Conservation (phyloP, 2,113 vertebrate species). For the Pangasianodon hypophthalmus region DNA sequence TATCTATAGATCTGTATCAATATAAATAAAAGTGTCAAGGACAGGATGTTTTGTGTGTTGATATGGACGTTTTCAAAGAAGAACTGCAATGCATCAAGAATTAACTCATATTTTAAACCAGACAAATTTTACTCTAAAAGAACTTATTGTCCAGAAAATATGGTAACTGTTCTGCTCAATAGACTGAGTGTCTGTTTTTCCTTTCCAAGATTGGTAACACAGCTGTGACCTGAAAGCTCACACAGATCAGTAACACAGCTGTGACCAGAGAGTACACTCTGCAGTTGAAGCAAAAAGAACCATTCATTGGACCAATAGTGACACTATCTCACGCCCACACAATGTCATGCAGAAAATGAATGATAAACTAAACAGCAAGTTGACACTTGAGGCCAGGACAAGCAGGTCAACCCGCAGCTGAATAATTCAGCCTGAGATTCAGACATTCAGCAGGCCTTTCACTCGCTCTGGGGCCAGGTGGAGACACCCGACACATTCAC, state of each 20-base stretch:
- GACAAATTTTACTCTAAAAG: not conserved
- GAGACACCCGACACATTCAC: not conserved
- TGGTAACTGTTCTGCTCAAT: slow-evolving; percentile 2
- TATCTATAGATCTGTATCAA: not conserved
- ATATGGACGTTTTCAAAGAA: not conserved
- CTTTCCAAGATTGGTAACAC: slow-evolving; percentile 7
- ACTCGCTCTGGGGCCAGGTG: not conserved
- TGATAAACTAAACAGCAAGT: not conserved
- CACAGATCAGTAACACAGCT: slow-evolving; percentile 37
- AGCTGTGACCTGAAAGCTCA: slow-evolving; percentile 32
- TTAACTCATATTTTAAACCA: not conserved
- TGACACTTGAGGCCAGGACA: not conserved
- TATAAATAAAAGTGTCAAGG: no score
- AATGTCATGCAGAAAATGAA: not conserved
- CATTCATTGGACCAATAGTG: not conserved
- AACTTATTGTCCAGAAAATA: not conserved
- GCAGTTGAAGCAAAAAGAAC: not conserved
- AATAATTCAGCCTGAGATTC: not conserved
- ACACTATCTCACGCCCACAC: slow-evolving; percentile 6
- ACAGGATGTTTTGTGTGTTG: not conserved
- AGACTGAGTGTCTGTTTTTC: not conserved
- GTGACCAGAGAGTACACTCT: slow-evolving; percentile 19
- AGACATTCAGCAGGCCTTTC: not conserved
- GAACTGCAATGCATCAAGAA: not conserved
- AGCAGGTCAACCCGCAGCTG: not conserved